A percentile compares a stretch with the other conserved stretches of the same genome.
Evolutionary conservation across 2,888 invertebrate species (phyloP).

Genomic region (Cataglyphis albicans): DNA sequence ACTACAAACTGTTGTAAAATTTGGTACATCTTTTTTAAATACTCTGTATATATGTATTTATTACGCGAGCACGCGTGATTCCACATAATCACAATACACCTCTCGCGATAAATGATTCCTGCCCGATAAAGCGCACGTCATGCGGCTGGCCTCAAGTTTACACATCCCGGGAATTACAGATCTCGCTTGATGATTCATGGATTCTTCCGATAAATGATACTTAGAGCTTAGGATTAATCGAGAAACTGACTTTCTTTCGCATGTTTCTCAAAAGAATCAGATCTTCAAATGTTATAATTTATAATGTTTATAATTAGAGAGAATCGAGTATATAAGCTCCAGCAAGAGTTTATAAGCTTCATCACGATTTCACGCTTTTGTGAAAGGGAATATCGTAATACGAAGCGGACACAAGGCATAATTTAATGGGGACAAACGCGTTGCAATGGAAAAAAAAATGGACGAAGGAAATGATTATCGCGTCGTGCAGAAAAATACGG

Average conservation of each 20-base stretch:
- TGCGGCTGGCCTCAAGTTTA: background rate
- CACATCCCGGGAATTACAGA: slow-evolving; percentile 3
- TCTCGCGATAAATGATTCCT: slow-evolving; percentile 6
- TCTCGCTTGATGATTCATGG: slow-evolving; percentile 29
- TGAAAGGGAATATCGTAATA: background rate
- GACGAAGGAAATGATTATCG: slow-evolving; percentile 8
- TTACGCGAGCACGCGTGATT: background rate
- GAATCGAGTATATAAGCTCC: background rate
- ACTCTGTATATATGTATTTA: no score
- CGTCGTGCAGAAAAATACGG: slow-evolving; percentile 17
- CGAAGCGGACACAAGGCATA: background rate
- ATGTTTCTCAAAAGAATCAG: background rate
- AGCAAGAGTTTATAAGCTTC: background rate
- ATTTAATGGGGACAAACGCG: background rate
- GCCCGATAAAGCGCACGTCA: background rate
- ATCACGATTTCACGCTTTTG: background rate
- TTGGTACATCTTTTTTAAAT: no score
- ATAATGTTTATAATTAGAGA: no score
- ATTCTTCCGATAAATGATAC: background rate
- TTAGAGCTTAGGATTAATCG: background rate
- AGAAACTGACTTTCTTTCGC: background rate
- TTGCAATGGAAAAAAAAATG: background rate
- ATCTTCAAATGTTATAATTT: no score
- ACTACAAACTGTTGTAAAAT: no score
- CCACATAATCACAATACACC: background rate